A percentile compares a stretch with the other conserved stretches of the same genome.
Conservation (phyloP, 2,888 invertebrate genomes). For the Chrysotoxum bicinctum region DNA sequence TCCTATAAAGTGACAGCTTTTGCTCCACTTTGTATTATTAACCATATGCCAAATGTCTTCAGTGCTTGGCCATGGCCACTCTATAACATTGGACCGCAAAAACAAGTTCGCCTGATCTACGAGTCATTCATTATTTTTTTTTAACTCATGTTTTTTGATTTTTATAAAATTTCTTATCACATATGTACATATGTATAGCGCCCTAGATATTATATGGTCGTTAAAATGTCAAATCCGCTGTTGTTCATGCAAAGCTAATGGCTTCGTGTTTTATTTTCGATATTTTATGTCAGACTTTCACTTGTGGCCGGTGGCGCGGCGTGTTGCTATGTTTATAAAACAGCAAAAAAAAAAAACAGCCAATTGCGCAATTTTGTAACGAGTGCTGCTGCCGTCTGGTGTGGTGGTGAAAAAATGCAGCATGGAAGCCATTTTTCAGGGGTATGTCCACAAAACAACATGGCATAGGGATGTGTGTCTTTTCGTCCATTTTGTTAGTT, state of each 20-base stretch:
- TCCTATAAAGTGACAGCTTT: too few species aligned
- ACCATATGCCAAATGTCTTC: too few species aligned
- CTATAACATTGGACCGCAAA: too few species aligned
- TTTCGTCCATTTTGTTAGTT: constrained; percentile 33
- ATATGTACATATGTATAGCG: neutral
- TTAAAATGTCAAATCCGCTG: neutral
- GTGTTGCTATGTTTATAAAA: constrained; percentile 35
- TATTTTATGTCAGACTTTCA: constrained; percentile 70
- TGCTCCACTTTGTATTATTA: too few species aligned
- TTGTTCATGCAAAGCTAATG: neutral
- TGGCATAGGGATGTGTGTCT: constrained; percentile 28
- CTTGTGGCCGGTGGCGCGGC: constrained; percentile 47
- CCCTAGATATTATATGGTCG: neutral
- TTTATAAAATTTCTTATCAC: neutral
- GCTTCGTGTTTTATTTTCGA: constrained; percentile 41
- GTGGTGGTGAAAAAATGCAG: constrained; percentile 21
- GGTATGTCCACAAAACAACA: constrained; percentile 47
- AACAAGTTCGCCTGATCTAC: too few species aligned
- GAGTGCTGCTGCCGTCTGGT: constrained; percentile 7
- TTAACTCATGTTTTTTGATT: neutral
- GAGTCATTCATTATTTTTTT: too few species aligned
- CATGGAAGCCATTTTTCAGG: constrained; percentile 54
- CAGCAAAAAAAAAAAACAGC: constrained; percentile 7
- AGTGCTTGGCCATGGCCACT: too few species aligned
- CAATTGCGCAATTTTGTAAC: constrained; percentile 61